Conservation (phyloP, 2,113 vertebrate species). For the Cephalopterus ornatus region DNA sequence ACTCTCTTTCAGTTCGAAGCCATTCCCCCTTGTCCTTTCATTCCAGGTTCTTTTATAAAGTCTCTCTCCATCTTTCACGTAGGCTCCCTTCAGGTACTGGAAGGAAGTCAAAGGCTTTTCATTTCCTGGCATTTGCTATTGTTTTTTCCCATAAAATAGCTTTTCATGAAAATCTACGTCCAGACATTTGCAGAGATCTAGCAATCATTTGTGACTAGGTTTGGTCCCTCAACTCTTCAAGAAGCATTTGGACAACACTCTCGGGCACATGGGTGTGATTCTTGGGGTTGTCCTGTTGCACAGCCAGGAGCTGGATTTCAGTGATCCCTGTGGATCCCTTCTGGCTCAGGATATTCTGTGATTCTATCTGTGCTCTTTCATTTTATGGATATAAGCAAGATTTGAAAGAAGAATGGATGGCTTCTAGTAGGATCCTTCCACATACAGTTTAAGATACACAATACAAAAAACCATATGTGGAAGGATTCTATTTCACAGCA, state of each 20-base stretch:
- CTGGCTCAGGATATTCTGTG: neutral
- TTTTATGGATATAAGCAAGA: neutral
- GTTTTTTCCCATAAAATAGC: neutral
- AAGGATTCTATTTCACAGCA: neutral
- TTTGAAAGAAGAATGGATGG: neutral
- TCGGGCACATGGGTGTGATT: neutral
- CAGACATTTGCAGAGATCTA: neutral
- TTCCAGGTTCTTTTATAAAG: neutral
- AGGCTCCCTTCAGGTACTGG: neutral
- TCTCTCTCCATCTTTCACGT: neutral
- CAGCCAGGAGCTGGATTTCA: neutral
- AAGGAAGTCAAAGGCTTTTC: neutral
- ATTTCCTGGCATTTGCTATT: neutral
- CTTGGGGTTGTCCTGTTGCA: neutral
- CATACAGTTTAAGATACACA: neutral
- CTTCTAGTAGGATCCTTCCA: neutral
- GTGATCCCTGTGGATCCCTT: neutral
- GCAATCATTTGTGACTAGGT: neutral
- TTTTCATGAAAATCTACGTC: neutral
- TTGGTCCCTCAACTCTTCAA: neutral
- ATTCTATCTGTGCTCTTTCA: neutral
- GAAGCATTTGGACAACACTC: neutral
- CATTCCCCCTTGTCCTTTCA: neutral
- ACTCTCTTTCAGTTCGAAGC: neutral
- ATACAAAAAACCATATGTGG: neutral